These are phyloP conservation scores for Brenthis ino DNA, from an alignment of 2,888 invertebrate genomes.

Conservation along the genomic window DNA sequence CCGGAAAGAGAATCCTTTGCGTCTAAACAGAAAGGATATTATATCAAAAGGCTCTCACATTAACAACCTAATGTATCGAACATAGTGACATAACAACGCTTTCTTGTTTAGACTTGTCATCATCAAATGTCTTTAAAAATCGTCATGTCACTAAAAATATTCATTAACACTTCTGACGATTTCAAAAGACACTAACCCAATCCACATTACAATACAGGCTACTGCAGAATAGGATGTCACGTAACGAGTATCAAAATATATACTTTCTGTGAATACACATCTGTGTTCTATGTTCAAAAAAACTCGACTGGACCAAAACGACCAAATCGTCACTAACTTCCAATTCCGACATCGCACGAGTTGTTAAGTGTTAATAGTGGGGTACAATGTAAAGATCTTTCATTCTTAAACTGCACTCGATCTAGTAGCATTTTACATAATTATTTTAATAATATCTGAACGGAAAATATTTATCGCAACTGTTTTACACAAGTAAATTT, in stretches of 20 bases:
- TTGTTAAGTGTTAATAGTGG: background rate
- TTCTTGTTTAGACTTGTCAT: background rate
- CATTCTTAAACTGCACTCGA: no score
- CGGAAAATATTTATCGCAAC: no score
- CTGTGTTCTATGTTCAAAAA: slow-evolving; percentile 3
- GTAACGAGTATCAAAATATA: slow-evolving; percentile 20
- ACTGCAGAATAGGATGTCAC: slow-evolving; percentile 9
- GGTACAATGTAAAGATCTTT: no score
- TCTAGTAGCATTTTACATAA: no score
- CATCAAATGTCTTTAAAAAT: slow-evolving; percentile 3
- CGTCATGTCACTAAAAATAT: slow-evolving; percentile 6
- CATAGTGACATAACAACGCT: no score
- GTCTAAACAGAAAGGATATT: background rate
- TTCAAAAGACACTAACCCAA: slow-evolving; percentile 1
- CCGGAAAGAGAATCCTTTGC: background rate
- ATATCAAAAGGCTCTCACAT: slow-evolving; percentile 5
- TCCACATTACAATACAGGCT: slow-evolving; percentile 2
- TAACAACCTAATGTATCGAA: background rate
- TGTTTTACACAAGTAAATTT: no score
- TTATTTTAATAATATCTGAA: no score
- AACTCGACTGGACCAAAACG: background rate
- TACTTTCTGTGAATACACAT: slow-evolving; percentile 13
- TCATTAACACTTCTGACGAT: background rate
- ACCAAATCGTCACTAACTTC: slow-evolving; percentile 5
- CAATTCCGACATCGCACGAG: slow-evolving; percentile 3